phyloP scores from a whole-genome alignment of 30 jellyfish, hydroid and myxozoan species.

The Turritopsis dohrnii region DNA sequence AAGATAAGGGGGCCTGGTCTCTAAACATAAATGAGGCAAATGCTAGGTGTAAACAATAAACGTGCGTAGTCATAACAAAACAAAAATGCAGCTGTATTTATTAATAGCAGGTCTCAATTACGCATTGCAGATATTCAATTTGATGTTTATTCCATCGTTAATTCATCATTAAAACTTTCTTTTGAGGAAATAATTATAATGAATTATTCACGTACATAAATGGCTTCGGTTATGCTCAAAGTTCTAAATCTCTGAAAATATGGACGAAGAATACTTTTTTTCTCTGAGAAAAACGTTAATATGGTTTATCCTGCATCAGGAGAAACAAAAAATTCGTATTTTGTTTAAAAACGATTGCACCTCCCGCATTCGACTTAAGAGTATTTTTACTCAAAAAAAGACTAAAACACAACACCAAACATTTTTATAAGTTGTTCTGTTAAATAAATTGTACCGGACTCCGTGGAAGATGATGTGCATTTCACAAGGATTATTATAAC shows the following conservation, averaged over 20 bases:
- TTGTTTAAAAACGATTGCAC: no score
- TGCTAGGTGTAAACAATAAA: background rate
- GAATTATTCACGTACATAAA: background rate
- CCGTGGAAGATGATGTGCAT: no score
- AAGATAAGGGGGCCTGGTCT: background rate
- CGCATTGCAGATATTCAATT: background rate
- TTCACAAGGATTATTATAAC: no score
- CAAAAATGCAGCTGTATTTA: background rate
- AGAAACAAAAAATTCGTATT: no score
- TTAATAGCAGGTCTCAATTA: background rate
- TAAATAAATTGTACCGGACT: no score
- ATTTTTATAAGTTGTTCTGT: no score
- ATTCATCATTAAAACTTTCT: background rate
- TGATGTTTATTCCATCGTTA: background rate
- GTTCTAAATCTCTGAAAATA: background rate
- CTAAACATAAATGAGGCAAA: constrained; percentile 4
- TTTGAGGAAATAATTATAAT: background rate
- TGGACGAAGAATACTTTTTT: no score
- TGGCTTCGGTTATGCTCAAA: background rate
- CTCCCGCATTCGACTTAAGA: no score
- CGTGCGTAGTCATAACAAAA: background rate
- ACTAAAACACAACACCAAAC: no score
- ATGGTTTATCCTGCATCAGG: no score
- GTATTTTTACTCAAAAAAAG: no score
- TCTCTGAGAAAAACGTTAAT: no score